Evolutionary conservation across 2,888 invertebrate species (phyloP), one percentile per base, ranked within the genome.

Genomic region (Dascillus cervinus): DNA sequence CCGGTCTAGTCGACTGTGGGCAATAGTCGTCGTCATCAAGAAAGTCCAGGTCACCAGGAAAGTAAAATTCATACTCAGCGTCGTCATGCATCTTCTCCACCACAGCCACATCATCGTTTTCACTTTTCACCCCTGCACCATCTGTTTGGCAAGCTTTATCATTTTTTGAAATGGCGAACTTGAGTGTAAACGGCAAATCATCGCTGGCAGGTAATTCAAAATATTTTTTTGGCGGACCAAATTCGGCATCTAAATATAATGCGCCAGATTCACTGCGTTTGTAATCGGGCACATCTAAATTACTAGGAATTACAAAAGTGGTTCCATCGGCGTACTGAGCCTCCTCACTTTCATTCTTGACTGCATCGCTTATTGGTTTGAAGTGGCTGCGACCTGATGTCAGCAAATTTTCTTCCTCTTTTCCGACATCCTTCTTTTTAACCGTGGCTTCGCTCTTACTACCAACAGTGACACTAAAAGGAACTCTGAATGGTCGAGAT

Each of bases 321-420:
- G 80, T 77, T 27, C 85, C 85, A 62, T 85, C 83, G 14, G 71
- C 75, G 56, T 71, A 73, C 30, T 62, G 58, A 28, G 59, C 62
- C 27, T 62, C 59, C 21, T 61, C 62, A 20, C 54, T 56, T 20
- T 54, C 57, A 26, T 57, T 47, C n/a, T n/a, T n/a, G n/a, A n/a
- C n/a, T 43, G 72, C 71, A 49, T 74, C 73, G 49, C 76, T 74
- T 48, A 89, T 88, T 9, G 89, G 88, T 45, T 79, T 76, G 67
- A 90, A 89, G 66, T 90, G 89, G 35, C 87, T 88, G 43, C 78
- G 77, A 42, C 79, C 72, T 4, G 88, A 82, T 10, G 81, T 82
- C 39, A 86, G 69, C 46, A 86, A 65, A 62, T 42, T 34, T 28
- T 45, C 45, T 5, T 41, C 35, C 4, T 44, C 44, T 20, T 35